Evolutionary conservation across 2,888 invertebrate species (phyloP).

Genomic region (Lottia gigantea): DNA sequence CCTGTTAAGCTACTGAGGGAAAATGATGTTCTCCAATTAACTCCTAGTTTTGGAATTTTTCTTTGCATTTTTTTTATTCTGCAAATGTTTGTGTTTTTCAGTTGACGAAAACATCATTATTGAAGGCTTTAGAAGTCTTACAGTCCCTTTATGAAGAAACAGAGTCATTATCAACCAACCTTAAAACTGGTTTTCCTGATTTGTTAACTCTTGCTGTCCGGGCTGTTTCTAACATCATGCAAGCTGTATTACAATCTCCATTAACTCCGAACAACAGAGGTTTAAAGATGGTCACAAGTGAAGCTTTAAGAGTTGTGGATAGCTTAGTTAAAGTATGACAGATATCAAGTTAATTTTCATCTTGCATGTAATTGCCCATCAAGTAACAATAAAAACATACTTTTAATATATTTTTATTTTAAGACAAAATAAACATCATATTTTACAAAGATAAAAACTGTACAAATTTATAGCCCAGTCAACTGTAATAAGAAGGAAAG

Average conservation of each 20-base stretch:
- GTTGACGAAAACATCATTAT: conserved; percentile 38
- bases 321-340: conserved; percentile 38
- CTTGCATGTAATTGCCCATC: too few species aligned
- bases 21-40: too few species aligned
- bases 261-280: conserved; percentile 17
- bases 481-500: too few species aligned
- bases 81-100: conserved; percentile 27
- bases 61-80: too few species aligned
- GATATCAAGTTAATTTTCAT: too few species aligned
- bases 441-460: too few species aligned
- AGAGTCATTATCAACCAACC: conserved; percentile 29
- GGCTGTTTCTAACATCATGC: conserved; percentile 49
- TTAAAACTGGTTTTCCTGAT: conserved; percentile 33
- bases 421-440: too few species aligned
- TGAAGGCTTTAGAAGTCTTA: conserved; percentile 36
- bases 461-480: too few species aligned
- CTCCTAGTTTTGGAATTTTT: too few species aligned
- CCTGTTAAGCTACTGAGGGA: too few species aligned
- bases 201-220: conserved; percentile 40
- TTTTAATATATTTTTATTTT: too few species aligned
- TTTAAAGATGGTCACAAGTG: conserved; percentile 26
- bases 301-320: conserved; percentile 34
- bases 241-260: conserved; percentile 31
- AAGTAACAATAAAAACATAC: too few species aligned
- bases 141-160: conserved; percentile 29